Conservation (phyloP, 23 tunicate species). For the Ascidia mentula region DNA sequence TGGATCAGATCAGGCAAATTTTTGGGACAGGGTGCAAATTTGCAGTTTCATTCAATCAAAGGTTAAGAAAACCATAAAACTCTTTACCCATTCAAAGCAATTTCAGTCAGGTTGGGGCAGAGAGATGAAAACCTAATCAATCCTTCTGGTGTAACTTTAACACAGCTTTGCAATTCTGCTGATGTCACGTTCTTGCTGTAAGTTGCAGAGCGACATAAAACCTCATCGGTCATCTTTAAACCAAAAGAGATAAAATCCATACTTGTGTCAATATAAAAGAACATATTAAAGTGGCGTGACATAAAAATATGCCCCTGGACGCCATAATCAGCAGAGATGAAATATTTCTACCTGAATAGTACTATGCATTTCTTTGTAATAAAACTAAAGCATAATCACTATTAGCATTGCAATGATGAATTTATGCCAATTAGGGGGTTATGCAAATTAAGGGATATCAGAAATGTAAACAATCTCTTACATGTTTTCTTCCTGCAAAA, state of each 20-base stretch:
- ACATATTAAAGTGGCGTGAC: too few species aligned
- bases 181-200: slow-evolving; percentile 28
- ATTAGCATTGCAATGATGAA: too few species aligned
- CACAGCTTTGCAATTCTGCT: slow-evolving; percentile 7
- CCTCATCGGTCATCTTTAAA: slow-evolving; percentile 30
- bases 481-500: slow-evolving; percentile 32
- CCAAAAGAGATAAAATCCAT: neutral
- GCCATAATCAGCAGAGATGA: too few species aligned
- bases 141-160: slow-evolving; percentile 16
- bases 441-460: too few species aligned
- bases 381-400: too few species aligned
- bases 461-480: too few species aligned
- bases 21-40: neutral
- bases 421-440: too few species aligned
- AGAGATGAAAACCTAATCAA: neutral
- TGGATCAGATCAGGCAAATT: too few species aligned
- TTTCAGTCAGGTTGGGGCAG: slow-evolving; percentile 28
- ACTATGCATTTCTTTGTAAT: too few species aligned
- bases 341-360: too few species aligned
- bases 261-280: neutral
- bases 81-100: slow-evolving; percentile 31
- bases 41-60: neutral
- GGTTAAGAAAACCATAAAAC: neutral
- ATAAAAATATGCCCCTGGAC: too few species aligned
- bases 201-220: slow-evolving; percentile 16